Conservation (phyloP, 2,797 vertebrate genomes). For the Xyrichtys novacula region DNA sequence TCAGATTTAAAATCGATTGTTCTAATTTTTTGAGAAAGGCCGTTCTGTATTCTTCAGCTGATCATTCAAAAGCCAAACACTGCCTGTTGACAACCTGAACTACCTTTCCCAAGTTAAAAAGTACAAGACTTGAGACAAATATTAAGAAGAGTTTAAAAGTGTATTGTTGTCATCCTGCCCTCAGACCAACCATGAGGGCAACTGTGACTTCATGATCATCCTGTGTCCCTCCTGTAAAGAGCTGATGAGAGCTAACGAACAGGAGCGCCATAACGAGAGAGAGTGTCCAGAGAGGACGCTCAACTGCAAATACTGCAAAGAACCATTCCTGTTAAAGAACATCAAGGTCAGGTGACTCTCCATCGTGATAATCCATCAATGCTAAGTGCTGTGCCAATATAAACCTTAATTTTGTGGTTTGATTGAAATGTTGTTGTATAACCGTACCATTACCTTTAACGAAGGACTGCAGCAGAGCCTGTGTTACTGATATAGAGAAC, state of each 20-base stretch:
- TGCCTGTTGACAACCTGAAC: not conserved
- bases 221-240: constrained; percentile 89
- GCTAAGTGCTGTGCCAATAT: not conserved
- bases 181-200: constrained; percentile 85
- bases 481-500: no score
- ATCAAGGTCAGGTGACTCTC: constrained; percentile 80
- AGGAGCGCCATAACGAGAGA: constrained; percentile 87
- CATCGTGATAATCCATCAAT: not conserved
- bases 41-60: not conserved
- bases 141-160: not conserved
- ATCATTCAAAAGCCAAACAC: not conserved
- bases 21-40: no score
- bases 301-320: constrained; percentile 89
- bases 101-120: not conserved
- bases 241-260: constrained; percentile 86
- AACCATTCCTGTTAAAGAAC: constrained; percentile 85
- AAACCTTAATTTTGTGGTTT: no score
- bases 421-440: no score
- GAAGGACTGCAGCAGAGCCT: no score
- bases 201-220: constrained; percentile 87
- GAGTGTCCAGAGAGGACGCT: constrained; percentile 90
- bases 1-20: no score
- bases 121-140: no score
- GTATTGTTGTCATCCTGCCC: constrained; percentile 10
- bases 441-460: no score